Evolutionary conservation across 1,140 invertebrate species (phyloP).

Genomic region (Lepidurus packardi): DNA sequence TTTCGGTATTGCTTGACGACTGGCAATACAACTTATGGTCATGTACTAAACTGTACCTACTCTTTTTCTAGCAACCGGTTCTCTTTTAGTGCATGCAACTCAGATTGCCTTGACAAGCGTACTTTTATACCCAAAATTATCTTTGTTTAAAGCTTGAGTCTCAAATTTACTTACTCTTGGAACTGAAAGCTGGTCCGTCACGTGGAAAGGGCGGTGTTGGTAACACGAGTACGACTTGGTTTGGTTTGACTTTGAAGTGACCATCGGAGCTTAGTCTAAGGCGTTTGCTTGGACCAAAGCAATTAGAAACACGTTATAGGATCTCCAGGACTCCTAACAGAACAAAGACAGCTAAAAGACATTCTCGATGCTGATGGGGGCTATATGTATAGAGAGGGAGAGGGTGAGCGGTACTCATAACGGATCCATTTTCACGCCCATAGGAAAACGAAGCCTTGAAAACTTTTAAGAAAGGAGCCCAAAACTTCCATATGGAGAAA

Average conservation of each 20-base stretch:
- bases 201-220: neutral
- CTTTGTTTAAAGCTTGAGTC: neutral
- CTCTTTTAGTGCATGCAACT: neutral
- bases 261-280: neutral
- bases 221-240: neutral
- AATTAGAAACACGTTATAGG: conserved; percentile 19
- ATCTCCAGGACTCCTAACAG: neutral
- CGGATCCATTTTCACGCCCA: conserved; percentile 5
- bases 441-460: neutral
- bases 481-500: neutral
- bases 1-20: neutral
- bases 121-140: neutral
- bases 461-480: neutral
- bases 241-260: conserved; percentile 16
- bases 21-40: no score
- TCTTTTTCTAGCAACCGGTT: neutral
- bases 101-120: neutral
- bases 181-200: neutral
- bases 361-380: neutral
- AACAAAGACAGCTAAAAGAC: no score
- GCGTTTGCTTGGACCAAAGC: conserved; percentile 8
- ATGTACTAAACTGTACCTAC: neutral
- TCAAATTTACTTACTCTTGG: neutral
- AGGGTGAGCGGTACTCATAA: neutral
- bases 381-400: neutral